phyloP scores from a whole-genome alignment of 2,113 vertebrate genomes.

The Vulpes lagopus region DNA sequence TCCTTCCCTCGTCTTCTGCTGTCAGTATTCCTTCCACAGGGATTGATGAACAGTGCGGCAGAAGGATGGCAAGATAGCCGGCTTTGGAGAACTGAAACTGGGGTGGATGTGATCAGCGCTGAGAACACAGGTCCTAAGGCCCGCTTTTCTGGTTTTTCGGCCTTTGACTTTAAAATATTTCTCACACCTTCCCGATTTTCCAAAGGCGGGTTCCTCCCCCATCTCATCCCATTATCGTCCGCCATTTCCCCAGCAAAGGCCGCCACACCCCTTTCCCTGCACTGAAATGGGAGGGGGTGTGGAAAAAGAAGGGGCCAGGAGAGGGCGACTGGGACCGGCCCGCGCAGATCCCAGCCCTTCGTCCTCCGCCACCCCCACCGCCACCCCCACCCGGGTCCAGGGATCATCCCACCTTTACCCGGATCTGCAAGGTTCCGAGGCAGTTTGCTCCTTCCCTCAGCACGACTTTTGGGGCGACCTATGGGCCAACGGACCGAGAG shows the following conservation, averaged over 20 bases:
- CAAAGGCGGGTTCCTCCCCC: neutral
- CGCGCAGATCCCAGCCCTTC: neutral
- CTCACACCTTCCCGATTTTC: slow-evolving; percentile 54
- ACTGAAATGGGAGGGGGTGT: slow-evolving; percentile 73
- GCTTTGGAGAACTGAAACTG: slow-evolving; percentile 39
- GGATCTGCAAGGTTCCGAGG: slow-evolving; percentile 29
- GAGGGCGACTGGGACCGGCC: slow-evolving; percentile 63
- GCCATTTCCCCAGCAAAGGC: slow-evolving; percentile 82
- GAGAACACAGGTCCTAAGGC: neutral
- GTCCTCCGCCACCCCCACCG: neutral
- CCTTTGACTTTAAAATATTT: slow-evolving; percentile 63
- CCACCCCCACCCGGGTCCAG: neutral
- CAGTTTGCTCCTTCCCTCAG: slow-evolving; percentile 52
- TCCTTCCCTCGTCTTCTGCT: neutral
- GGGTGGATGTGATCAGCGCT: neutral
- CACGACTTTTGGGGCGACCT: neutral
- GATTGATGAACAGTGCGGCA: neutral
- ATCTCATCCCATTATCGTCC: slow-evolving; percentile 20
- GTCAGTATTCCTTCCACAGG: neutral
- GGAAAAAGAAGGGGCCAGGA: slow-evolving; percentile 70
- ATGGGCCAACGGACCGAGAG: slow-evolving; percentile 13
- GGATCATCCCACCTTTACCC: slow-evolving; percentile 32
- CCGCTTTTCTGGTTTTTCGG: slow-evolving; percentile 10
- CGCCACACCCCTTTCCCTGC: slow-evolving; percentile 82
- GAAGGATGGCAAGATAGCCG: neutral